A percentile compares a stretch with the other conserved stretches of the same genome.
These are phyloP conservation scores for Brachypteracias leptosomus DNA, from an alignment of 2,113 vertebrate species.

Conservation along the genomic window DNA sequence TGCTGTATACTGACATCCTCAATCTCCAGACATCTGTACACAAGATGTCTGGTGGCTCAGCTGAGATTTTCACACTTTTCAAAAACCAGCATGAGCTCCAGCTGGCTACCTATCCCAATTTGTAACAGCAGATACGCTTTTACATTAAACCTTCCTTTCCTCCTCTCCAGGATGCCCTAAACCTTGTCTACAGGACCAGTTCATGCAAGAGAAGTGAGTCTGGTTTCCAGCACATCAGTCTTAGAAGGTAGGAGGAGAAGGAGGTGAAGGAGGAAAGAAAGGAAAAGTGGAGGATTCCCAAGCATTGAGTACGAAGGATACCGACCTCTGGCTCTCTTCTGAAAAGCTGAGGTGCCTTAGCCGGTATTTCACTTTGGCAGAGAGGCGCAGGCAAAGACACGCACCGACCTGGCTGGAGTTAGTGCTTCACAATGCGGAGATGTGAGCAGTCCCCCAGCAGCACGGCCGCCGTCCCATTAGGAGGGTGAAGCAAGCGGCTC, in stretches of 20 bases:
- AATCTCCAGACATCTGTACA: neutral
- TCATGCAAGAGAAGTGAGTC: neutral
- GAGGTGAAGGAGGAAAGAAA: neutral
- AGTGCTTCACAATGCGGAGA: fast-evolving
- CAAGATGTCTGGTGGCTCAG: fast-evolving
- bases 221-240: fast-evolving
- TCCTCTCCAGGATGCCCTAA: neutral
- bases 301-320: fast-evolving
- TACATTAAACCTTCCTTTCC: neutral
- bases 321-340: neutral
- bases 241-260: neutral
- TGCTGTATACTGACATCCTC: fast-evolving
- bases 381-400: fast-evolving
- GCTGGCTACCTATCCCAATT: too few relatives aligned
- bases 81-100: neutral
- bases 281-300: neutral
- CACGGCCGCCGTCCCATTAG: fast-evolving
- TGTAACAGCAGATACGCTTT: neutral
- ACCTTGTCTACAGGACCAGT: neutral
- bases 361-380: neutral
- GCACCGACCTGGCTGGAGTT: neutral
- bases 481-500: fast-evolving
- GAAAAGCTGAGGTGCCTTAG: neutral
- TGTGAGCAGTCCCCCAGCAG: fast-evolving
- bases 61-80: neutral